Base-by-base conservation (phyloP, 2,888 invertebrate genomes). In the Drosophila vallismaia region DNA sequence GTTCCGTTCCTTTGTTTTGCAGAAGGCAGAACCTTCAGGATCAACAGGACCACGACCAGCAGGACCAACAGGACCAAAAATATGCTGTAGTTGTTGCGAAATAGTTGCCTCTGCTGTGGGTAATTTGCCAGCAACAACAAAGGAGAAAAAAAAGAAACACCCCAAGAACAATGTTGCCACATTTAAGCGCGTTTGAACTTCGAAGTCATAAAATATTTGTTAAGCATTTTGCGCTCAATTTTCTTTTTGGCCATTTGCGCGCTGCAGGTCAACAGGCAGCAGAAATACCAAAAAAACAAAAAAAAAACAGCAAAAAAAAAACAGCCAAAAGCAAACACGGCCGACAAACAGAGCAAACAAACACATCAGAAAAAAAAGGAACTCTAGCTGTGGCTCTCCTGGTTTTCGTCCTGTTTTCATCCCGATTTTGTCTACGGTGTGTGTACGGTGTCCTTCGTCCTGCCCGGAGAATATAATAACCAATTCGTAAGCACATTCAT, bases 141-240 rank as follows among this genome's bases (percentile, higher is more conserved):
- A 51, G 24, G 24, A 1, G 1, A 24, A 66, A 46, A 72, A 46
- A 24, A 36, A 57, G 38, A 12, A 74, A 62, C 24, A 14, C 10
- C 5, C 10, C 10, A 64, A 55, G 60, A 77, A 76, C 70, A 74
- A 77, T 26, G 82, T 76, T 73, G 67, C 76, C 82, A 63, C 86
- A 79, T 84, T 78, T 84, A 84, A 86, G 82, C 85, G 82, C 85
- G 82, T 78, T 87, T 87, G 82, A 82, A 78, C 87, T 85, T 74
- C 75, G 72, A 45, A 81, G 85, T 78, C 87, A 82, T 82, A 84
- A 82, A 82, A 82, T 82, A 82, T 82, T 82, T 87, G 82, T 87
- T 82, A 87, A 82, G 72, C 82, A 87, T 87, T 87, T 82, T 82
- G 87, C 76, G 87, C 81, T 82, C 82, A 77, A 81, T 76, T 86